Percentiles rank a stretch among this genome's conserved stretches.
Conservation (phyloP, 92 coral and sea anemone genomes). For the Palythoa grandiflora region DNA sequence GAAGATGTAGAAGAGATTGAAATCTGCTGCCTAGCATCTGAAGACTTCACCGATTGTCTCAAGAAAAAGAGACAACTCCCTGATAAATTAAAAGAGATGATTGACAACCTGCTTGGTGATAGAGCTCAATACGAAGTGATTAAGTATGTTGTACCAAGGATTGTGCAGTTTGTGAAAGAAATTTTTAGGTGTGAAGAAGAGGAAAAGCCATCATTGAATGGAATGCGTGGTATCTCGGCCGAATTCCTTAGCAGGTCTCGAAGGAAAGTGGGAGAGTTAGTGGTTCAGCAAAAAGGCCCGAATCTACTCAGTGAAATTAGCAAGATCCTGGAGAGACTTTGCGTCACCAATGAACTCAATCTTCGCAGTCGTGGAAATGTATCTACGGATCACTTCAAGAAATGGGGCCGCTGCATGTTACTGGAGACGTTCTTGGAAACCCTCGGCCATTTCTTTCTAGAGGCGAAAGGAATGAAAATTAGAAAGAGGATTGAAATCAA, state of each 20-base stretch:
- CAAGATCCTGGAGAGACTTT: slow-evolving; percentile 14
- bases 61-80: neutral
- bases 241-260: neutral
- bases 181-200: neutral
- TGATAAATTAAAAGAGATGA: neutral
- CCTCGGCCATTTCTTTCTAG: slow-evolving; percentile 15
- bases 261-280: neutral
- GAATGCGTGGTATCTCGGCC: slow-evolving; percentile 15
- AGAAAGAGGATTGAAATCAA: slow-evolving; percentile 22
- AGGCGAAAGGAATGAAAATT: slow-evolving; percentile 21
- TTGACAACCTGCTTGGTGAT: slow-evolving; percentile 1
- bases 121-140: slow-evolving; percentile 11
- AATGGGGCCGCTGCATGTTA: slow-evolving; percentile 15
- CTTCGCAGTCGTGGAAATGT: neutral
- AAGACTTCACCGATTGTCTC: slow-evolving; percentile 16
- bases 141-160: neutral
- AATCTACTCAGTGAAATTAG: slow-evolving; percentile 26
- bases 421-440: neutral
- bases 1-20: slow-evolving; percentile 16
- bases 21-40: neutral
- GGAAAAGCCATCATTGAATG: slow-evolving; percentile 22
- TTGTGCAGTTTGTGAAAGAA: slow-evolving; percentile 27
- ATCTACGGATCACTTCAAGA: neutral
- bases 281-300: slow-evolving; percentile 3
- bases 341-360: neutral